These are phyloP conservation scores for Caenorhabditis remanei DNA, from an alignment of 1,140 invertebrate genomes.

Conservation along the genomic window DNA sequence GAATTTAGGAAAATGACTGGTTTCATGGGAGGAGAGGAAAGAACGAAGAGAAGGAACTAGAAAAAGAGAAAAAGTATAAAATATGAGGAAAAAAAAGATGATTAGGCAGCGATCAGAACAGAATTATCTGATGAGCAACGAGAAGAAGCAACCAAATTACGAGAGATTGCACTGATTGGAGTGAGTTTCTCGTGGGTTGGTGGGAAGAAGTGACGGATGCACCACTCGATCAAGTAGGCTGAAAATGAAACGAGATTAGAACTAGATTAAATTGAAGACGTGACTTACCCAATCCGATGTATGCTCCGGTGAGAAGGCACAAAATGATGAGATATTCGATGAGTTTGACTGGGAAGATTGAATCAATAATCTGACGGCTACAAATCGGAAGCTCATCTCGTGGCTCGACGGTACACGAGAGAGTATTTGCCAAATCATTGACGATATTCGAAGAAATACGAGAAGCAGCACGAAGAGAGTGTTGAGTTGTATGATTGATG, in stretches of 20 bases:
- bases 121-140: conserved; percentile 47
- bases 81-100: not conserved
- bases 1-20: not conserved
- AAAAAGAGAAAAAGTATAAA: not conserved
- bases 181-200: conserved; percentile 53
- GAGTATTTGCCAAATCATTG: conserved; percentile 34
- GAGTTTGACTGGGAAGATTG: conserved; percentile 71
- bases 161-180: conserved; percentile 48
- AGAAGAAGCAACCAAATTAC: conserved; percentile 25
- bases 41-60: not conserved
- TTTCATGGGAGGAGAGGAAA: not conserved
- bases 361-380: conserved; percentile 68
- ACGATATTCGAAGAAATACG: conserved; percentile 16
- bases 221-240: conserved; percentile 75
- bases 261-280: not conserved
- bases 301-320: conserved; percentile 71
- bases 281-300: conserved; percentile 66
- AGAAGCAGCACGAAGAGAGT: conserved; percentile 55
- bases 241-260: not conserved
- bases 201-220: conserved; percentile 70
- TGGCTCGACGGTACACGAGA: conserved; percentile 54
- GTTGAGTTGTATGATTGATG: conserved; percentile 35
- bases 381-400: conserved; percentile 67
- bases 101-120: conserved; percentile 42
- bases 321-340: conserved; percentile 74